These are phyloP conservation scores for Chloroceryle amazona DNA, from an alignment of 2,797 vertebrate species.

Conservation along the genomic window DNA sequence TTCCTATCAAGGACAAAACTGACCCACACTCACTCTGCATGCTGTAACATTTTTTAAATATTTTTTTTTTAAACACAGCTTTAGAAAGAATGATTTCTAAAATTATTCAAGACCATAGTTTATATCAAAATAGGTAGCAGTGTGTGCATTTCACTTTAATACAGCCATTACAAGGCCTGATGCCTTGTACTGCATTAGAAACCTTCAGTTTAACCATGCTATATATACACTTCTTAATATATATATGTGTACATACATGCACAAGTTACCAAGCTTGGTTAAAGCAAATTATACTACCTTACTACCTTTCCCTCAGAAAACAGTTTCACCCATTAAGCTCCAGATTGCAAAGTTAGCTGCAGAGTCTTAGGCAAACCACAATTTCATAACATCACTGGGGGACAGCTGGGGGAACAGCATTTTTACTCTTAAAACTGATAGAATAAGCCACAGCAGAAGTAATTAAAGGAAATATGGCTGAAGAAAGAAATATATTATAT, in stretches of 20 bases:
- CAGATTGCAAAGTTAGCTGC: not conserved
- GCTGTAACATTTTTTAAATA: not conserved
- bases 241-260: accelerated
- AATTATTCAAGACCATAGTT: not conserved
- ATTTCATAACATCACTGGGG: not conserved
- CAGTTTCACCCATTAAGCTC: not conserved
- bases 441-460: not conserved
- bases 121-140: not conserved
- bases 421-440: not conserved
- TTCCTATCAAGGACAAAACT: not conserved
- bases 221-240: not conserved
- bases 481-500: not conserved
- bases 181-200: not conserved
- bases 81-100: not conserved
- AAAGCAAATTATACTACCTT: not conserved
- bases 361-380: not conserved
- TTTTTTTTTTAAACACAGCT: not conserved
- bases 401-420: not conserved
- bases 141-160: not conserved
- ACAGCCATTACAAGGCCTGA: not conserved
- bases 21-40: not conserved
- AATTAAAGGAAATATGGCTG: not conserved
- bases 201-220: not conserved
- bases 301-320: not conserved
- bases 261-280: not conserved